Evolutionary conservation across 2,797 vertebrate genomes (phyloP), one percentile per base, ranked within the genome.

Genomic region (Florisuga fusca): DNA sequence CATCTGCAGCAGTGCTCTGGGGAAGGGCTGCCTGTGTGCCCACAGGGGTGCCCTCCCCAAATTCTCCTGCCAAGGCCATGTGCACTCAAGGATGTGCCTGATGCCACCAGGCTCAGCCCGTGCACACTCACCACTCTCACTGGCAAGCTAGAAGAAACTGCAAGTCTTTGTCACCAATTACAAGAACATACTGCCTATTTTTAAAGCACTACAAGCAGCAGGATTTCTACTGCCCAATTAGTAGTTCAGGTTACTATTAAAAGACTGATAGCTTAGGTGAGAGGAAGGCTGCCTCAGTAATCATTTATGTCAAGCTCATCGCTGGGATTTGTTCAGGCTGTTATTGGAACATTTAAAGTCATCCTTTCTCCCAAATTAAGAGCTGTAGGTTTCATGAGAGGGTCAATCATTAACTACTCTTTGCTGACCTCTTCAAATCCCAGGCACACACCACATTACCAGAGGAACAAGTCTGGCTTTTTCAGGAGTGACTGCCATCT

Each of bases 361-460:
- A 95, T 92, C 64, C 62, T 80, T 85, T 78, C 85, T 93, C 73
- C 76, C 82, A 93, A 92, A 95, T 81, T 34, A 94, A 91, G 58
- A 27, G 50, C 58, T 63, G 61, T 6, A 62, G 63, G 64, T 87
- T 96, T 83, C 63, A 64, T 9, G 10, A 38, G 19, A 89, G 87
- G 92, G 92, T 96, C 94, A 95, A 96, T 97, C 83, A 96, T 95
- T 96, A 97, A 96, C 96, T 90, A 18, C 82, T 94, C 94, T 92
- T 93, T 50, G 85, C 84, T 34, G 94, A 95, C 91, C 91, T 87
- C 87, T 73, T 77, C 41, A 84, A 96, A 87, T 83, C 81, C 83
- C 91, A 87, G 62, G 57, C 72, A 51, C 36, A 76, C 48, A 83
- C 16, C 50, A 62, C 8, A 6, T 38, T 43, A 67, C 38, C 69